Evolutionary conservation across 1,140 invertebrate genomes (phyloP).

Genomic region (Heliconius hewitsoni): DNA sequence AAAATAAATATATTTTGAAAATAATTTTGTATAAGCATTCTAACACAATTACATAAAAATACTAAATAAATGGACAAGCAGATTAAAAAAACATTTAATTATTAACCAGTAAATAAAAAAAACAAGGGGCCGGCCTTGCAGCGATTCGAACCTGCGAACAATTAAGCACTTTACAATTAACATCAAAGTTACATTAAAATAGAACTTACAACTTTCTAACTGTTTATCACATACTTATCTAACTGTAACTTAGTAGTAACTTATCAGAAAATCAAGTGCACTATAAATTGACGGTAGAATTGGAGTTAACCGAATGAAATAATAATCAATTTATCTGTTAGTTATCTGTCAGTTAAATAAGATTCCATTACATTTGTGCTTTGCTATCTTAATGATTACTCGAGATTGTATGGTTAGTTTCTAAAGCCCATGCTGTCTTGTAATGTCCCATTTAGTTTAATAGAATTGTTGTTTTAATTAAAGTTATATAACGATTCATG

Average conservation of each 20-base stretch:
- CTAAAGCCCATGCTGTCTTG: background rate
- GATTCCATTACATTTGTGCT: slow-evolving; percentile 7
- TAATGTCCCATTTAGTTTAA: background rate
- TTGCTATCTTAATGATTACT: slow-evolving; percentile 9
- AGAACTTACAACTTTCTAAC: too few relatives aligned
- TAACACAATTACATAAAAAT: too few relatives aligned
- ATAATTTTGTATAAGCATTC: too few relatives aligned
- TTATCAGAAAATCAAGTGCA: background rate
- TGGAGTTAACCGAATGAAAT: background rate
- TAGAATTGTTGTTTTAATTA: background rate
- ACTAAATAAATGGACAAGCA: too few relatives aligned
- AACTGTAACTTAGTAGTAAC: background rate
- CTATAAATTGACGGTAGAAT: background rate
- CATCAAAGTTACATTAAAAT: background rate
- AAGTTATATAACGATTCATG: background rate
- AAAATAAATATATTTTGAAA: too few relatives aligned
- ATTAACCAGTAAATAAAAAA: too few relatives aligned
- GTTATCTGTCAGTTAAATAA: slow-evolving; percentile 8
- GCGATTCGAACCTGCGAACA: background rate
- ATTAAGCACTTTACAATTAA: background rate
- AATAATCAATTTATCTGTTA: slow-evolving; percentile 12
- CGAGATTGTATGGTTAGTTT: background rate
- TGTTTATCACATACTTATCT: too few relatives aligned
- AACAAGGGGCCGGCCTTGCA: too few relatives aligned
- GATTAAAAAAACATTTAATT: too few relatives aligned